Percentiles rank a stretch among this genome's conserved stretches.
phyloP scores from a whole-genome alignment of 2,113 vertebrate species.

The Engystomops pustulosus region DNA sequence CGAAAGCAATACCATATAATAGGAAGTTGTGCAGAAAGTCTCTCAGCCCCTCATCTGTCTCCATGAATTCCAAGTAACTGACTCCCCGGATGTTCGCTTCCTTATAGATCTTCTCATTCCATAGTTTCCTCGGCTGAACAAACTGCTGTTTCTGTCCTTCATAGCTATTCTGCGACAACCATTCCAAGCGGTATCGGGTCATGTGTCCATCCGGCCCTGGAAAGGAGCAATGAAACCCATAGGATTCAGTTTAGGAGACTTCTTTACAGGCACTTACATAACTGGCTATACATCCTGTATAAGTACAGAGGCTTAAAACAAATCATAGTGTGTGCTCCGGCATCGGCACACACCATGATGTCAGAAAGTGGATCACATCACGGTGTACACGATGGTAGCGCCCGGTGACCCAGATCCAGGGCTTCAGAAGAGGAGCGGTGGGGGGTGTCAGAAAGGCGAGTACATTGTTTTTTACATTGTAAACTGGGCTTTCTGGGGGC shows the following conservation, averaged over 20 bases:
- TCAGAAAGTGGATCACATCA: no score
- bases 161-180: conserved; percentile 88
- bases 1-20: conserved; percentile 88
- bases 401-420: no score
- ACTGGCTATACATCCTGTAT: no score
- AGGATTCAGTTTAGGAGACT: not conserved
- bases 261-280: no score
- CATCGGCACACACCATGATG: no score
- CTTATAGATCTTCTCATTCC: conserved; percentile 84
- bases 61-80: conserved; percentile 81
- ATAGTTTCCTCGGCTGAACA: conserved; percentile 82
- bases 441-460: no score
- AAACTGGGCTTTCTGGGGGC: no score
- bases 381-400: no score
- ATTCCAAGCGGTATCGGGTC: conserved; percentile 82
- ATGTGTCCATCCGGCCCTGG: conserved; percentile 89
- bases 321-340: no score
- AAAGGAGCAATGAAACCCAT: not conserved
- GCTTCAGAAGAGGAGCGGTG: no score
- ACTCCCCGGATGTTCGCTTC: conserved; percentile 74
- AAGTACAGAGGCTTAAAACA: no score
- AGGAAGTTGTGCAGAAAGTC: conserved; percentile 86
- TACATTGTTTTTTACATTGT: no score
- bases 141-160: conserved; percentile 79
- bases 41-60: conserved; percentile 82